Conservation (phyloP, 35 echinoderm and acorn worm genomes). For the Apostichopus japonicus region DNA sequence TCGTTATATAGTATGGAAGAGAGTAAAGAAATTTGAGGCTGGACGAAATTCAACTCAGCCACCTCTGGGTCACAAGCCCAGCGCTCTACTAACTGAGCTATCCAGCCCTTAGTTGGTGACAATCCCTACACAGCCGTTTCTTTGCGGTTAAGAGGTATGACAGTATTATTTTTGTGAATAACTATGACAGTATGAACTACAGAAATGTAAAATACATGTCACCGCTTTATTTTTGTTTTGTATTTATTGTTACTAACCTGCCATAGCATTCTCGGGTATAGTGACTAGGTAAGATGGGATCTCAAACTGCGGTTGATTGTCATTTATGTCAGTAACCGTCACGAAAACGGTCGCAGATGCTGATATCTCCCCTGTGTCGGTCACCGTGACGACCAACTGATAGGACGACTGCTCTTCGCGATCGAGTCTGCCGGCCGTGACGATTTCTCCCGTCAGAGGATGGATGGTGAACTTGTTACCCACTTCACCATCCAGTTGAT, state of each 20-base stretch:
- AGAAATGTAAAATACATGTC: too few species aligned
- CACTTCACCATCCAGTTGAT: constrained; percentile 77
- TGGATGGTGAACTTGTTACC: constrained; percentile 90
- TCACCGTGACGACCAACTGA: constrained; percentile 74
- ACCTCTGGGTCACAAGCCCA: too few species aligned
- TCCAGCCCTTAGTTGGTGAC: too few species aligned
- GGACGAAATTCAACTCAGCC: too few species aligned
- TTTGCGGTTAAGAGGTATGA: too few species aligned
- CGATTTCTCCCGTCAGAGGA: constrained; percentile 78
- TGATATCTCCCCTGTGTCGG: constrained; percentile 53
- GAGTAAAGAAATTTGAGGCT: too few species aligned
- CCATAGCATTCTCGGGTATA: constrained; percentile 58
- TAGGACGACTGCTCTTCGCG: constrained; percentile 77
- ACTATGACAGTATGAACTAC: too few species aligned
- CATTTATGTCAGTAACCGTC: constrained; percentile 76
- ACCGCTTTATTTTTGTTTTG: too few species aligned
- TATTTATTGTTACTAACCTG: neutral
- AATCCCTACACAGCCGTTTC: too few species aligned
- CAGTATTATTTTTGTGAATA: too few species aligned
- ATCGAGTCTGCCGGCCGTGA: constrained; percentile 78
- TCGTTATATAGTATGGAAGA: too few species aligned
- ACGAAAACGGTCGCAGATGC: constrained; percentile 71
- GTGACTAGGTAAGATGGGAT: constrained; percentile 36
- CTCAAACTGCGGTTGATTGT: constrained; percentile 79
- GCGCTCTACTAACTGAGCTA: too few species aligned